Evolutionary conservation across 1,140 invertebrate genomes (phyloP), one percentile per base, ranked within the genome.

Genomic region (Papilio glaucus): DNA sequence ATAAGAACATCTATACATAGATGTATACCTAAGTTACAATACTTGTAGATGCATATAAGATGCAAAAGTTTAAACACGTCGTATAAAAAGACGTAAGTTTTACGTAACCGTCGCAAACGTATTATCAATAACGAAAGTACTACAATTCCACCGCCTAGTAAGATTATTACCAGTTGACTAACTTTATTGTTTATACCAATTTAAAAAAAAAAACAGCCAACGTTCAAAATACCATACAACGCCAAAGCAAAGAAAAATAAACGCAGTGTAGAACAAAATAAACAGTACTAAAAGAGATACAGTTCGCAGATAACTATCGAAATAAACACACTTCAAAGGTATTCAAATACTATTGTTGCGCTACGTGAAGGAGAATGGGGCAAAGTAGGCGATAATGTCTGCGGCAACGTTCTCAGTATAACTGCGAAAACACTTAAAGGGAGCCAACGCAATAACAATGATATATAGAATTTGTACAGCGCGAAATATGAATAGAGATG

Each of bases 401-500:
- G 26, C 15, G 61, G 33, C 29, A 63, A 63, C 33, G 61, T 63
- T 63, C 61, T 63, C 29, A 7, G 15, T 15, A 42, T n/a, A 29
- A 57, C 57, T 61, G 13, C 26, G 26, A 63, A 63, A 63, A 63
- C 33, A 63, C 61, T 63, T 63, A 63, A 63, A 18, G 33, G 33
- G 61, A 63, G 33, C 62, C 62, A 68, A 41, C 41, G 49, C 71
- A 63, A 71, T 77, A 63, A 77, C 63, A 72, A 77, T 79, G 74
- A 77, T 77, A 57, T 76, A 81, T 73, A 33, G 49, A 33, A 38
- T 73, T 72, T 74, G 67, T 24, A 15, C 77, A 73, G 65, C 62
- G 29, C 75, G 73, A 79, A 76, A 75, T 78, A 80, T 80, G 82
- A 85, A 85, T 82, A 84, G 76, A 83, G 72, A 83, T 78, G 63